Conservation (phyloP, 37 sponge, comb jelly and placozoan species). For the Axinella damicornis region DNA sequence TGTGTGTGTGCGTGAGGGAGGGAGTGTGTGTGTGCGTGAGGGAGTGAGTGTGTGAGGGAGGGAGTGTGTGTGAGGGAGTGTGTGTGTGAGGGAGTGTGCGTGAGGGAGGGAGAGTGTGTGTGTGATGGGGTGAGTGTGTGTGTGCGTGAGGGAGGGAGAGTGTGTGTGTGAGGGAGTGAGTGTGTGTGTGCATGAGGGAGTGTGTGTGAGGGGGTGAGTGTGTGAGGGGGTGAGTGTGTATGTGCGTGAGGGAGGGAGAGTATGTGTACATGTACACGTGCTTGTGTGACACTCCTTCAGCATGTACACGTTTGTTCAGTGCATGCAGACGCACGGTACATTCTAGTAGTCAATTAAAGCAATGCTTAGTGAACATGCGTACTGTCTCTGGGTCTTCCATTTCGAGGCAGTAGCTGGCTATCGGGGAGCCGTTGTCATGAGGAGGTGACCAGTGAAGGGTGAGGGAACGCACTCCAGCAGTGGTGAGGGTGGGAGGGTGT, state of each 20-base stretch:
- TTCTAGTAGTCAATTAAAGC: no score
- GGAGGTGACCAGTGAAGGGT: conserved; percentile 38
- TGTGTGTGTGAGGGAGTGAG: neutral
- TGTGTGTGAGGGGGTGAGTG: no score
- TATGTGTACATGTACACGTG: no score
- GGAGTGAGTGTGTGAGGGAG: neutral
- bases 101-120: conserved; percentile 2
- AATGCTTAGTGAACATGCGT: no score
- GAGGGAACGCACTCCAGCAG: conserved; percentile 13
- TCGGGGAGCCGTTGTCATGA: conserved; percentile 29
- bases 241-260: no score
- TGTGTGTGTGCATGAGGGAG: no score
- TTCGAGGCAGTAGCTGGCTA: conserved; percentile 55
- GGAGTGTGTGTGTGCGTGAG: conserved; percentile 22
- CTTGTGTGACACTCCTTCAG: no score
- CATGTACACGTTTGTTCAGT: no score
- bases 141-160: neutral
- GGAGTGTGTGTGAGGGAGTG: no score
- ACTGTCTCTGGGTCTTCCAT: conserved; percentile 70
- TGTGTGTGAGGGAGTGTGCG: neutral
- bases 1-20: neutral
- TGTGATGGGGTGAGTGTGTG: neutral
- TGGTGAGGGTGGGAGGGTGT: conserved; percentile 38
- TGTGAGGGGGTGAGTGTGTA: no score
- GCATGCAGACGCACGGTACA: no score